Evolutionary conservation across 2,113 vertebrate species (phyloP), one percentile per base, ranked within the genome.

Genomic region (Lepus americanus): DNA sequence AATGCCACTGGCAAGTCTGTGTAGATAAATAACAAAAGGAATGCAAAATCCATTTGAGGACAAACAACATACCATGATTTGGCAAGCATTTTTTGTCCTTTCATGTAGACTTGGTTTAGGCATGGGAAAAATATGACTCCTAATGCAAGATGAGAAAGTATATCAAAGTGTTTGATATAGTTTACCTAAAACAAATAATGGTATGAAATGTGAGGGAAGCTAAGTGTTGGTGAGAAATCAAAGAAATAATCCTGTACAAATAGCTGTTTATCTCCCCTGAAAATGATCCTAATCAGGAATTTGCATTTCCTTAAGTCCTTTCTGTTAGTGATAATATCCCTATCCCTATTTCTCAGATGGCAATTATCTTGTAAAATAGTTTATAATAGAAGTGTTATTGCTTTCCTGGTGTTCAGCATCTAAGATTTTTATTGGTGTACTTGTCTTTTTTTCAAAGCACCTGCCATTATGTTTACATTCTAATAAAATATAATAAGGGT

Each of bases 321-420:
- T 95, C 67, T 92, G 94, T 96, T 96, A 83, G 92, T 95, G 95
- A 95, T 97, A 96, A 97, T 96, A 93, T 87, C 64, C 77, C 76
- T 95, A 96, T 74, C 59, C 29, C 55, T 95, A 94, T 97, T 97
- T 98, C 89, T 97, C 90, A 96, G 91, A 95, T 96, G 90, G 81
- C 94, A 97, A 95, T 97, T 98, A 97, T 96, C 95, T 95, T 93
- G 91, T 94, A 94, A 95, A 97, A 96, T 96, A 72, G 84, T 93
- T 96, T 92, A 94, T 96, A 97, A 95, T 97, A 94, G 86, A 95
- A 94, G 89, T 96, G 93, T 91, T 98, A 96, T 88, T 94, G 94
- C 95, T 96, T 95, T 95, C 36, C 79, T 97, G 83, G 87, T 0
- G 0, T 95, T 95, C 44, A 84, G 91, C 93, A 82, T 92, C 74